Evolutionary conservation across 2,888 invertebrate species (phyloP).

Genomic region (Brassicogethes aeneus): DNA sequence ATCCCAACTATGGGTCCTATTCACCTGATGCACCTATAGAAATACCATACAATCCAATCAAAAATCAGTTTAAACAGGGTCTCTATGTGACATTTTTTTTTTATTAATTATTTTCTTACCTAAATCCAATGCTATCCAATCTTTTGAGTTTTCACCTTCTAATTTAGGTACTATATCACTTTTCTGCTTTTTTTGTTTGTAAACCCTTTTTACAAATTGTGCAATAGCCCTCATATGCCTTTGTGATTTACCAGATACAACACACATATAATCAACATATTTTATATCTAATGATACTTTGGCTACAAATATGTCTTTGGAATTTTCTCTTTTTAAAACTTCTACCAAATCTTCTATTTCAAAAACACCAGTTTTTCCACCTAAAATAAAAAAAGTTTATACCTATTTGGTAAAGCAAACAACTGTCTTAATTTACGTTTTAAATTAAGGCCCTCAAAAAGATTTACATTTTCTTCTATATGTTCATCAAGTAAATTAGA

Average conservation of each 20-base stretch:
- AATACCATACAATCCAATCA: too few relatives aligned
- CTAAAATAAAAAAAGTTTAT: slow-evolving; percentile 43
- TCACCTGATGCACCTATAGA: too few relatives aligned
- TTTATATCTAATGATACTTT: slow-evolving; percentile 61
- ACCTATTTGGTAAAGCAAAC: not conserved
- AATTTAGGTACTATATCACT: slow-evolving; percentile 61
- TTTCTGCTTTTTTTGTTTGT: slow-evolving; percentile 58
- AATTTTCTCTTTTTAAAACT: slow-evolving; percentile 67
- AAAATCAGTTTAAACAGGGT: too few relatives aligned
- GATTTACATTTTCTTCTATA: slow-evolving; percentile 40
- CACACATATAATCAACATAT: slow-evolving; percentile 79
- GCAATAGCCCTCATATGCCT: slow-evolving; percentile 68
- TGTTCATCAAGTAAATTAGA: slow-evolving; percentile 27
- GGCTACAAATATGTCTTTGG: slow-evolving; percentile 72
- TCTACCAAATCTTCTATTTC: slow-evolving; percentile 80
- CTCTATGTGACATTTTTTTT: too few relatives aligned
- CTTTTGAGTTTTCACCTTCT: slow-evolving; percentile 65
- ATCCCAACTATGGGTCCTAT: too few relatives aligned
- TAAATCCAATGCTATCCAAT: slow-evolving; percentile 88
- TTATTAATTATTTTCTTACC: too few relatives aligned
- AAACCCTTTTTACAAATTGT: slow-evolving; percentile 66
- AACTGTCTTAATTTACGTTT: slow-evolving; percentile 45
- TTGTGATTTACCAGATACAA: slow-evolving; percentile 65
- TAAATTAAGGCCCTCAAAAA: slow-evolving; percentile 54
- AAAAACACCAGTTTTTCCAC: slow-evolving; percentile 75